These are phyloP conservation scores for Melanaphis sacchari DNA, from an alignment of 1,140 invertebrate genomes.

Conservation along the genomic window DNA sequence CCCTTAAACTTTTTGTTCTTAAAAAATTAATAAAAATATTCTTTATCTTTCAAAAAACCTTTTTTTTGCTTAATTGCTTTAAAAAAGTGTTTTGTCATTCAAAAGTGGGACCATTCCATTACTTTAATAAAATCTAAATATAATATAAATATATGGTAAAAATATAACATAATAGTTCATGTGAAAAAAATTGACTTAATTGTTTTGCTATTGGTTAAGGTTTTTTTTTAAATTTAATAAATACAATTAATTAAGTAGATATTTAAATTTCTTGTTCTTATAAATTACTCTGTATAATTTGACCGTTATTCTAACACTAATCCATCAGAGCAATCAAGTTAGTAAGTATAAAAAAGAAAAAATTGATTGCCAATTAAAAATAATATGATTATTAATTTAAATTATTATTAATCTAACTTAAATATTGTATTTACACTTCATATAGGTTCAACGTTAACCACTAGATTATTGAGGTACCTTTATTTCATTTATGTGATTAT, in stretches of 20 bases:
- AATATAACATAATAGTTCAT: not conserved
- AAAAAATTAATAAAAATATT: not conserved
- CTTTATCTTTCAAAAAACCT: not conserved
- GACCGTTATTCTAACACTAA: not conserved
- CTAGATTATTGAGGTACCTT: not conserved
- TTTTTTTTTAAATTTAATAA: not conserved
- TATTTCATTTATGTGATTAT: not conserved
- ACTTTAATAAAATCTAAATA: not conserved
- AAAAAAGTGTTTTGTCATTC: no score
- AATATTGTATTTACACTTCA: not conserved
- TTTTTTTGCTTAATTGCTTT: not conserved
- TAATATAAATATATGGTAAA: not conserved
- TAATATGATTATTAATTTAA: not conserved
- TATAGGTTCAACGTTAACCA: not conserved
- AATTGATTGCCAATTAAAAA: constrained; percentile 12
- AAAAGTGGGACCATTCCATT: not conserved
- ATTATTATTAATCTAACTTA: not conserved
- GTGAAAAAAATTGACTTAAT: not conserved
- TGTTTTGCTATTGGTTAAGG: not conserved
- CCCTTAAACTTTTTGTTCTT: not conserved
- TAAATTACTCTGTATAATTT: not conserved
- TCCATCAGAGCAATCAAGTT: not conserved
- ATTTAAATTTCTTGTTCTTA: not conserved
- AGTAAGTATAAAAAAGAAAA: not conserved
- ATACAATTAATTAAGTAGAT: not conserved